Evolutionary conservation across 2,113 vertebrate species (phyloP), one percentile per base, ranked within the genome.

Genomic region (Campylomormyrus numenius): DNA sequence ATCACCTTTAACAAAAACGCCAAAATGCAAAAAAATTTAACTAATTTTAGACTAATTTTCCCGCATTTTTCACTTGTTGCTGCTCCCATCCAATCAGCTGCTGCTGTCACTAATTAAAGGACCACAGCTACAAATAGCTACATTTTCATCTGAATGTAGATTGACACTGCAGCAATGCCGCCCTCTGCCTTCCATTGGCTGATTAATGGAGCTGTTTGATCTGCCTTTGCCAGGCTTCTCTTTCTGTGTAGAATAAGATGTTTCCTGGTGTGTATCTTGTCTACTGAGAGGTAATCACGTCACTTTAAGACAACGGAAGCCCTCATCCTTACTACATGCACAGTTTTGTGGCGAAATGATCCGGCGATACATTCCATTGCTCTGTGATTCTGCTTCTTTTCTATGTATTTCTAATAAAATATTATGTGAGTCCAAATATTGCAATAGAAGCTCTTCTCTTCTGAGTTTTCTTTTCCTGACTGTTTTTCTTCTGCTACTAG

Each of bases 381-480:
- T 62, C 35, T 90, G 89, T 46, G 49, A 66, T 85, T 62, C 52
- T 90, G 24, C 74, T 39, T 90, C 24, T 90, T 90, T 90, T 90
- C 83, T 87, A 90, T 90, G 83, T 90, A 66, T 90, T 90, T 90
- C 52, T 90, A 90, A 90, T 90, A 90, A 90, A 90, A 90, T 46
- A 85, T 90, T 42, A 62, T 87, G 89, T 66, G 58, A 85, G 15
- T 87, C 53, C 31, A 85, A 49, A 85, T 49, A 85, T 5, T 46
- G 24, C 2, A 49, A 49, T 49, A 46, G 46, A 77, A 77, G 3
- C 74, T 80, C 2, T 13, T 27, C 3, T 27, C 62, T 70, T 70
- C 9, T 31, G 10, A 70, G 62, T 13, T 17, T 39, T 39, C 7
- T 80, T 39, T 77, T 15, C 27, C 35, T 42, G 31, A 42, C 42